Conservation (phyloP, 2,888 invertebrate genomes). For the Ernsta delagoae region DNA sequence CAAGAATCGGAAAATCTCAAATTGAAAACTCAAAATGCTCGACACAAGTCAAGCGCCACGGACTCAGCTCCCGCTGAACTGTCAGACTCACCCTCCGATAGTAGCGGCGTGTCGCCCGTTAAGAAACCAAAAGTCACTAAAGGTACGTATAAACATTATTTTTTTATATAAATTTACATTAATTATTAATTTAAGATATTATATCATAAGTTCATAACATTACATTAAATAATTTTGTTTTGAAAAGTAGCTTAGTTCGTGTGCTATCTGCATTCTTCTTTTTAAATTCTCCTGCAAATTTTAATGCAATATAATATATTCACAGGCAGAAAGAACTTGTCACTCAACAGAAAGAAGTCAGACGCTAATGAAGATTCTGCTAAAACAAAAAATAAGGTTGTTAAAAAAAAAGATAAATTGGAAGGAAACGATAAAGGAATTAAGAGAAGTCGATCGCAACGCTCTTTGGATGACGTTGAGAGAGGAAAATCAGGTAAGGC, state of each 20-base stretch:
- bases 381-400: conserved; percentile 46
- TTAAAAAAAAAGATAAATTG: conserved; percentile 45
- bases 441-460: conserved; percentile 71
- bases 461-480: conserved; percentile 69
- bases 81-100: conserved; percentile 50
- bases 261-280: too few species aligned
- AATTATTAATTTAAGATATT: too few species aligned
- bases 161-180: too few species aligned
- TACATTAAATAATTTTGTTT: too few species aligned
- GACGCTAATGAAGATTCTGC: conserved; percentile 24
- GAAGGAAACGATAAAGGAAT: conserved; percentile 54
- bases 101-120: conserved; percentile 70
- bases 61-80: conserved; percentile 24
- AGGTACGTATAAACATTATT: too few species aligned
- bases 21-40: conserved; percentile 24
- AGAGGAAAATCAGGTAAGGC: conserved; percentile 56
- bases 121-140: conserved; percentile 69
- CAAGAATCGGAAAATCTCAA: conserved; percentile 42
- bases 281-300: too few species aligned
- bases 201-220: too few species aligned
- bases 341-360: conserved; percentile 52
- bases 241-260: too few species aligned
- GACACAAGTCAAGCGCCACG: neutral
- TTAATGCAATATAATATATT: neutral
- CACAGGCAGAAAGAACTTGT: conserved; percentile 66